A percentile compares a stretch with the other conserved stretches of the same genome.
phyloP scores from a whole-genome alignment of 2,113 vertebrate species.

The Ciconia maguari region DNA sequence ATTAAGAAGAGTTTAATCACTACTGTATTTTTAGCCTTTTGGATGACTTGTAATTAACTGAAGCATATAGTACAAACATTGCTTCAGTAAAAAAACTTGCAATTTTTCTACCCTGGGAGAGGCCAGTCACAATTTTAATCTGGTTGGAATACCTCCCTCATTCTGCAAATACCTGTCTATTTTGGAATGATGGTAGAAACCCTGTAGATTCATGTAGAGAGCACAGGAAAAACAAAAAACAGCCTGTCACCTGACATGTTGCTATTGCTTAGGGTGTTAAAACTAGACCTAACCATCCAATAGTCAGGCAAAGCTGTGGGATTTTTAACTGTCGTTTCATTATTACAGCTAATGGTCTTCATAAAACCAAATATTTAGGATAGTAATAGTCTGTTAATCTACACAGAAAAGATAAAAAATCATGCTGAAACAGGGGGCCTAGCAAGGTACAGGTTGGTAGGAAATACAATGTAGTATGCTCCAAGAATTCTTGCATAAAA shows the following conservation, averaged over 20 bases:
- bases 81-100: not conserved
- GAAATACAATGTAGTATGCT: not conserved
- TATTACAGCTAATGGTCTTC: not conserved
- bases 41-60: not conserved
- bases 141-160: not conserved
- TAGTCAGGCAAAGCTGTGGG: not conserved
- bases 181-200: not conserved
- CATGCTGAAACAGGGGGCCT: not conserved
- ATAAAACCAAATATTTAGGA: not conserved
- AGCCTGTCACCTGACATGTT: not conserved
- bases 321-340: not conserved
- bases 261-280: not conserved
- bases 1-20: slow-evolving; percentile 14
- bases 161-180: not conserved
- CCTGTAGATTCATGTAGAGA: not conserved
- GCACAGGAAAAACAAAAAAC: not conserved
- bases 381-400: not conserved
- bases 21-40: not conserved
- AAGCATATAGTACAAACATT: not conserved
- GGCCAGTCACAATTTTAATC: not conserved
- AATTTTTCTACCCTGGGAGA: not conserved
- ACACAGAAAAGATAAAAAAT: not conserved
- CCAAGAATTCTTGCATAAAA: not conserved
- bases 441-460: not conserved
- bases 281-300: not conserved